Percentiles rank a stretch among this genome's conserved stretches.
Evolutionary conservation across 2,113 vertebrate genomes (phyloP).

Genomic region (Girardinichthys multiradiatus): DNA sequence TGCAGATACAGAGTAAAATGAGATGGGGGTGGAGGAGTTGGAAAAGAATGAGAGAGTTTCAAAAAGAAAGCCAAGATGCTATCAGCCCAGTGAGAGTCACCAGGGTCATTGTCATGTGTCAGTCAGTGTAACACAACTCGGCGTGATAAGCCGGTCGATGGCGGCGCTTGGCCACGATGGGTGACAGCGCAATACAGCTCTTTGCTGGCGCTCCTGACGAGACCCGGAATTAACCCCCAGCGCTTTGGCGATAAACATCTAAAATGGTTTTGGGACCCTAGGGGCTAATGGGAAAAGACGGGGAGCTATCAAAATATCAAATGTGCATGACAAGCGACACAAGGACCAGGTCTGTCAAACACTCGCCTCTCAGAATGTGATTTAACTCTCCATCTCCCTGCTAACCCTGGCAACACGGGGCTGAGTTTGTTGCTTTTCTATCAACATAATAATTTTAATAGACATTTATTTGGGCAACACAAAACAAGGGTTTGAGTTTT

Average conservation of each 20-base stretch:
- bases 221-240: conserved; percentile 82
- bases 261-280: conserved; percentile 79
- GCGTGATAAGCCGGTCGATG: conserved; percentile 73
- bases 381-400: conserved; percentile 55
- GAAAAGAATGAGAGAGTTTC: conserved; percentile 45
- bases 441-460: conserved; percentile 35
- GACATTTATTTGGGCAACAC: conserved; percentile 63
- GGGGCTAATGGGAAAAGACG: conserved; percentile 80
- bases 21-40: background rate
- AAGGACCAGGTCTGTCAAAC: conserved; percentile 79
- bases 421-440: conserved; percentile 18
- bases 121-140: conserved; percentile 75
- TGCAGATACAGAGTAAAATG: conserved; percentile 60
- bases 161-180: conserved; percentile 57
- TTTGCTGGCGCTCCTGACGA: conserved; percentile 68
- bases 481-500: conserved; percentile 41
- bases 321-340: conserved; percentile 76
- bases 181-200: conserved; percentile 64
- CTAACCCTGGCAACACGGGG: conserved; percentile 38
- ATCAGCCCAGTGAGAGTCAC: conserved; percentile 70
- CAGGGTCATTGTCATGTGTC: conserved; percentile 82
- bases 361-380: conserved; percentile 62
- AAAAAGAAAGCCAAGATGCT: conserved; percentile 70
- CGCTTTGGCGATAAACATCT: conserved; percentile 80
- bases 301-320: conserved; percentile 81